phyloP scores from a whole-genome alignment of 2,888 invertebrate species.

The Eubasilissa splendida region DNA sequence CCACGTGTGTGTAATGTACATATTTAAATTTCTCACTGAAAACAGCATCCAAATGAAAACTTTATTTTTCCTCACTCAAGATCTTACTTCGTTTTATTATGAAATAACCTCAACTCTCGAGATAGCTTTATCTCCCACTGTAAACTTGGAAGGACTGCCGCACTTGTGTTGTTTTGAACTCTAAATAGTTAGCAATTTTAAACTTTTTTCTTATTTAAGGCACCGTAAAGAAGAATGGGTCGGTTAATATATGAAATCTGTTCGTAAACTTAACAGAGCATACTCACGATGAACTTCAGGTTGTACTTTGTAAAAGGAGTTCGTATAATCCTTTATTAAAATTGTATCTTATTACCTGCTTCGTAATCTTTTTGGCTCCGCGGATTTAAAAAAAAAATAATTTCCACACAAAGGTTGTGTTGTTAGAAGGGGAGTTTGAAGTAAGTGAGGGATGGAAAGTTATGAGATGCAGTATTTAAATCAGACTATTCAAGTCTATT shows the following conservation, averaged over 20 bases:
- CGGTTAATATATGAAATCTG: neutral
- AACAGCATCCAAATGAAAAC: slow-evolving; percentile 49
- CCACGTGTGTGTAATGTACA: slow-evolving; percentile 53
- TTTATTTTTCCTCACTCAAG: slow-evolving; percentile 43
- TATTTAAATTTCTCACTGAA: slow-evolving; percentile 51
- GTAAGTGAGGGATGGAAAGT: too few relatives aligned
- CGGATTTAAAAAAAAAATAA: too few relatives aligned
- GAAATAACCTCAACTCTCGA: slow-evolving; percentile 31
- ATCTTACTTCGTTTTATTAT: slow-evolving; percentile 35
- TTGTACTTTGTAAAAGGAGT: too few relatives aligned
- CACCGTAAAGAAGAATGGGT: neutral
- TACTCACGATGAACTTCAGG: neutral
- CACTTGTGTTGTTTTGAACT: slow-evolving; percentile 1
- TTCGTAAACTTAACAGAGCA: neutral
- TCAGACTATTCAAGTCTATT: too few relatives aligned
- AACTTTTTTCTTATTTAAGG: slow-evolving; percentile 16
- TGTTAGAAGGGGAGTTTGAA: too few relatives aligned
- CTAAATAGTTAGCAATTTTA: slow-evolving; percentile 1
- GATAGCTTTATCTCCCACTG: neutral
- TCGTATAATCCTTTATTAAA: too few relatives aligned
- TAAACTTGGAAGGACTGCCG: slow-evolving; percentile 19
- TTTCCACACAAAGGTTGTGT: too few relatives aligned
- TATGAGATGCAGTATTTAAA: too few relatives aligned
- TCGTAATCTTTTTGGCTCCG: too few relatives aligned
- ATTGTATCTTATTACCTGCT: too few relatives aligned